Evolutionary conservation across 2,113 vertebrate genomes (phyloP).

Genomic region (Xiphias gladius): DNA sequence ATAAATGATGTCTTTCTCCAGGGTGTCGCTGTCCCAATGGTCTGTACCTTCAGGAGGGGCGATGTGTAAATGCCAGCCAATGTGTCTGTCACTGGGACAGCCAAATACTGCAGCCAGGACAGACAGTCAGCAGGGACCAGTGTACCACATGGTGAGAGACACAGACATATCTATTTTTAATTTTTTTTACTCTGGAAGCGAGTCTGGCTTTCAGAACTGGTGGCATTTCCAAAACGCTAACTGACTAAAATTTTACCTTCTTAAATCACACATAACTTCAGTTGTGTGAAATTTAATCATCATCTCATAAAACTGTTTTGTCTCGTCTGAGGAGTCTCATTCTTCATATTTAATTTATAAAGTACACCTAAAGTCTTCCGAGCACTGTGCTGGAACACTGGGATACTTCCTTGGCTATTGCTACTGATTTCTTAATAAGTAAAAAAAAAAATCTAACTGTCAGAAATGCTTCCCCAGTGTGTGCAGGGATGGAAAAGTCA

Average conservation of each 20-base stretch:
- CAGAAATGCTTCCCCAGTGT: slow-evolving; percentile 65
- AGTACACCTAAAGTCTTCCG: too few species aligned
- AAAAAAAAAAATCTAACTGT: not conserved
- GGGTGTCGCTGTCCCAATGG: slow-evolving; percentile 88
- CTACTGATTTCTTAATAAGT: not conserved
- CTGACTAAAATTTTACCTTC: not conserved
- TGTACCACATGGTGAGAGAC: slow-evolving; percentile 87
- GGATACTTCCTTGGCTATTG: not conserved
- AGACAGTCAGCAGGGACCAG: slow-evolving; percentile 75
- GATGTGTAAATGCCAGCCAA: slow-evolving; percentile 85
- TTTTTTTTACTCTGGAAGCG: not conserved
- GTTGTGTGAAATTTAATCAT: not conserved
- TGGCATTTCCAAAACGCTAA: slow-evolving; percentile 1
- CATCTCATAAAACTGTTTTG: not conserved
- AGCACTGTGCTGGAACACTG: too few species aligned
- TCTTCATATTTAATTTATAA: too few species aligned
- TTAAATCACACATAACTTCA: not conserved
- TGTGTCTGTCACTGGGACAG: slow-evolving; percentile 85
- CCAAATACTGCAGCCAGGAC: slow-evolving; percentile 76
- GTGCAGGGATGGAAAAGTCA: slow-evolving; percentile 84
- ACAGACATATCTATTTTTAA: not conserved
- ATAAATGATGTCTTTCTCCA: slow-evolving; percentile 52
- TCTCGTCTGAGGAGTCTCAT: too few species aligned
- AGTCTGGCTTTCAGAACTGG: not conserved
- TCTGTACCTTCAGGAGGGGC: slow-evolving; percentile 83